These are phyloP conservation scores for Xiphorhynchus erythropygius DNA, from an alignment of 2,797 vertebrate species.

Conservation along the genomic window DNA sequence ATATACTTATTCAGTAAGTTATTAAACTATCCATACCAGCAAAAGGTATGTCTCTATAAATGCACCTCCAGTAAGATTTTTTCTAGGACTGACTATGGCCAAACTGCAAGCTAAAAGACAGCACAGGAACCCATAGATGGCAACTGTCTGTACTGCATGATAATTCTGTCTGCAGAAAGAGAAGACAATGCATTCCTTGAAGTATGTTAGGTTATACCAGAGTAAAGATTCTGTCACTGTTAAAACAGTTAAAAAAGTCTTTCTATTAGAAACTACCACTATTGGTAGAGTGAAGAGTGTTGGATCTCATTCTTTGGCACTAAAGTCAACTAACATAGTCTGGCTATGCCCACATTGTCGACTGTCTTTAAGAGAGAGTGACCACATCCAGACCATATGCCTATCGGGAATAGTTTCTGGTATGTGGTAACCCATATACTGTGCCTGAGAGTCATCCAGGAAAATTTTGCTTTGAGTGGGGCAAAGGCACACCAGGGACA, in stretches of 20 bases:
- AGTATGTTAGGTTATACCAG: background rate
- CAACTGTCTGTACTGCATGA: background rate
- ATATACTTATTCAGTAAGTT: background rate
- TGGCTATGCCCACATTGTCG: background rate
- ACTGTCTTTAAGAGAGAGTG: background rate
- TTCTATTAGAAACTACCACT: background rate
- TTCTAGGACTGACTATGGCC: background rate
- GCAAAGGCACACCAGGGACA: background rate
- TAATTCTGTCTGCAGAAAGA: background rate
- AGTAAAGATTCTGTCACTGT: background rate
- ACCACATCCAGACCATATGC: background rate
- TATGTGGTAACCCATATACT: background rate
- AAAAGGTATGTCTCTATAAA: background rate
- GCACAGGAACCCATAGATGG: background rate
- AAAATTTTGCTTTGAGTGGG: background rate
- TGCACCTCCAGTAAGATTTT: background rate
- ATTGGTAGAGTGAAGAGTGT: background rate
- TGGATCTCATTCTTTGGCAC: background rate
- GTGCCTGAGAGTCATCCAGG: background rate
- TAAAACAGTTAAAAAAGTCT: background rate
- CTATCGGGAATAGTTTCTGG: background rate
- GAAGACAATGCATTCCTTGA: background rate
- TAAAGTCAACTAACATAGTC: fast-evolving
- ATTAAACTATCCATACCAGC: background rate
- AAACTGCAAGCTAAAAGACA: background rate